phyloP scores from a whole-genome alignment of 2,113 vertebrate species.

The Corydoras maculifer region DNA sequence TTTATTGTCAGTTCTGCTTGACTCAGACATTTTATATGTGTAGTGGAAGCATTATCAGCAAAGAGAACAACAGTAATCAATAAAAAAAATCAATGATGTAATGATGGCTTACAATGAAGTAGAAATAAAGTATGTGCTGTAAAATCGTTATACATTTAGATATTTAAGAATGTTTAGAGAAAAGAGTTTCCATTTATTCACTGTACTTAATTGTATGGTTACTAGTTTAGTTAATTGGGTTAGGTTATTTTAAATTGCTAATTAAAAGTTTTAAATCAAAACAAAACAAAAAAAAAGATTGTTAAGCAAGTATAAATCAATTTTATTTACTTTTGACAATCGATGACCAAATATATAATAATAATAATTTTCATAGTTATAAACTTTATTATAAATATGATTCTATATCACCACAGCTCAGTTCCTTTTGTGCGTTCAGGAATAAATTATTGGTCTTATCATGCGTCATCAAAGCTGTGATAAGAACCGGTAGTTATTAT shows the following conservation, averaged over 20 bases:
- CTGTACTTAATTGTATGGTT: too few relatives aligned
- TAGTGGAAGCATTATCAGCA: neutral
- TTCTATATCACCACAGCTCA: too few relatives aligned
- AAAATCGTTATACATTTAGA: neutral
- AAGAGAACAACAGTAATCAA: constrained; percentile 11
- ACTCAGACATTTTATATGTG: constrained; percentile 15
- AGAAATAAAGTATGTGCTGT: constrained; percentile 14
- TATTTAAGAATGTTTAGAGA: neutral
- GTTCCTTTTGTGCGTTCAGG: neutral
- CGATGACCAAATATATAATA: too few relatives aligned
- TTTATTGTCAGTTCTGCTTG: neutral
- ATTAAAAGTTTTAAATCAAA: too few relatives aligned
- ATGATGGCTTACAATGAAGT: neutral
- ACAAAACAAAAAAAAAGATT: too few relatives aligned
- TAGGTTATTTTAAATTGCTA: too few relatives aligned
- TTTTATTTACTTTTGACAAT: too few relatives aligned
- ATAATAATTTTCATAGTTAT: too few relatives aligned
- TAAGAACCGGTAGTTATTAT: constrained; percentile 20
- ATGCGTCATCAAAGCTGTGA: constrained; percentile 1
- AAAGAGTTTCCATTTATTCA: too few relatives aligned
- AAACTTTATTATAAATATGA: too few relatives aligned
- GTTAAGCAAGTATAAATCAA: too few relatives aligned
- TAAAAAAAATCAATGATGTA: neutral
- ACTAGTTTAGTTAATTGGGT: too few relatives aligned
- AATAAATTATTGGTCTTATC: neutral